Percentiles rank a stretch among this genome's conserved stretches.
Conservation (phyloP, 2,113 vertebrate species). For the Myiopsitta monachus region DNA sequence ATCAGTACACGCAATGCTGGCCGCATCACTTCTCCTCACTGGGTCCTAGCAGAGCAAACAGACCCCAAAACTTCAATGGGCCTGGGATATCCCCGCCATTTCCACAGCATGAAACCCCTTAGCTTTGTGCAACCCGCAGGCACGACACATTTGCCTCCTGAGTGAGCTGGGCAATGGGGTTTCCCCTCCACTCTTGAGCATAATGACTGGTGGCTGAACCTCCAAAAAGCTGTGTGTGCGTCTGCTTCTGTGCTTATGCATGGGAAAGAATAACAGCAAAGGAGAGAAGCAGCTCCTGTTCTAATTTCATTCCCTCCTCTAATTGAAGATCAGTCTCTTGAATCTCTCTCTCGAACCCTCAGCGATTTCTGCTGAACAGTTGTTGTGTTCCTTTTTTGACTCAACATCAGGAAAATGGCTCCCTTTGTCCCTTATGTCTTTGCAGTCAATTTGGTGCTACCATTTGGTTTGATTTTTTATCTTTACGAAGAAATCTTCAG, state of each 20-base stretch:
- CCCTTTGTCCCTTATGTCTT: slow-evolving; percentile 19
- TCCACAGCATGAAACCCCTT: accelerated
- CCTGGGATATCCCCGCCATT: background rate
- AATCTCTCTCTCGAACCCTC: background rate
- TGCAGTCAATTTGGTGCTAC: slow-evolving; percentile 11
- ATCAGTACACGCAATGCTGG: background rate
- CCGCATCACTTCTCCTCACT: background rate
- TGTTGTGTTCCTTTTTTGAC: slow-evolving; percentile 16
- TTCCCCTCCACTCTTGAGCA: background rate
- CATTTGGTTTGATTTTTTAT: background rate
- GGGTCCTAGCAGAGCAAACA: background rate
- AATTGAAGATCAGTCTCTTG: slow-evolving; percentile 6
- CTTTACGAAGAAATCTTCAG: background rate
- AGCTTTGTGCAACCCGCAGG: background rate
- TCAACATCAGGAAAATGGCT: slow-evolving; percentile 19
- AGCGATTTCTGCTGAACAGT: background rate
- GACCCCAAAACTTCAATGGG: background rate
- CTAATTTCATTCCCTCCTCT: background rate
- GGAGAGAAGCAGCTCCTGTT: background rate
- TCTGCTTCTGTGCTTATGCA: background rate
- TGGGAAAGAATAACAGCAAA: background rate
- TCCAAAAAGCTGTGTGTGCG: accelerated
- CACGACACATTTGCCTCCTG: background rate
- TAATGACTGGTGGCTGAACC: background rate
- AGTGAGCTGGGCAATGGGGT: accelerated